A percentile compares a stretch with the other conserved stretches of the same genome.
phyloP scores from a whole-genome alignment of 1,140 invertebrate genomes.

The Drosophila varians region DNA sequence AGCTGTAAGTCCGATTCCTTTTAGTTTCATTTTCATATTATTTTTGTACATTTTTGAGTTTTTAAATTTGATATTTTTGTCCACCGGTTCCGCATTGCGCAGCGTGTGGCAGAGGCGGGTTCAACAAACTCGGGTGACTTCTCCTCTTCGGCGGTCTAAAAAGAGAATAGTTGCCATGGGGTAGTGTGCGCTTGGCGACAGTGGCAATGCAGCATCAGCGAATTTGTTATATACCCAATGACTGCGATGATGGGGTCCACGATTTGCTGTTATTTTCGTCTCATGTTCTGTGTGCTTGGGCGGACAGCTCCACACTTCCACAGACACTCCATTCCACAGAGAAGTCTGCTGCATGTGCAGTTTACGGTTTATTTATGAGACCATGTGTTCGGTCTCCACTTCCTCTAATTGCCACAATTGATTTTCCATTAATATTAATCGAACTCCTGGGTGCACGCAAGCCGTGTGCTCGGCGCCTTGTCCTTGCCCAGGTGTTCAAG shows the following conservation, averaged over 20 bases:
- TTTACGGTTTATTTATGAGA: constrained; percentile 50
- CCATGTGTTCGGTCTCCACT: constrained; percentile 30
- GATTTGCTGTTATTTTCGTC: constrained; percentile 71
- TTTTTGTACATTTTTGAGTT: constrained; percentile 26
- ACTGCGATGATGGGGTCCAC: constrained; percentile 20
- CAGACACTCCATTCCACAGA: constrained; percentile 14
- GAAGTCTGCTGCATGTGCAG: constrained; percentile 16
- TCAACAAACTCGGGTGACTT: constrained; percentile 68
- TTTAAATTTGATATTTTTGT: constrained; percentile 46
- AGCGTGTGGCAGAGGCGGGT: constrained; percentile 24
- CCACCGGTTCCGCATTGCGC: constrained; percentile 57
- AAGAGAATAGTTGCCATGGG: constrained; percentile 69
- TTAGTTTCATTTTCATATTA: constrained; percentile 15
- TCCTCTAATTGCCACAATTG: constrained; percentile 59
- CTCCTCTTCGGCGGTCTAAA: constrained; percentile 64
- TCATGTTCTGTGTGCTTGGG: constrained; percentile 71
- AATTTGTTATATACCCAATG: constrained; percentile 28
- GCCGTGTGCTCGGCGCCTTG: too few relatives aligned
- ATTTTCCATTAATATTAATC: constrained; percentile 76
- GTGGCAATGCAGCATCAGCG: constrained; percentile 41
- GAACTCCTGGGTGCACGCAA: constrained; percentile 48
- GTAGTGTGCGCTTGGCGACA: constrained; percentile 44
- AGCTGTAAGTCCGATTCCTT: constrained; percentile 72
- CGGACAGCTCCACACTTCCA: constrained; percentile 68
- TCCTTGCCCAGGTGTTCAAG: constrained; percentile 64